Evolutionary conservation across 2,888 invertebrate genomes (phyloP).

Genomic region (Polyploca ridens): DNA sequence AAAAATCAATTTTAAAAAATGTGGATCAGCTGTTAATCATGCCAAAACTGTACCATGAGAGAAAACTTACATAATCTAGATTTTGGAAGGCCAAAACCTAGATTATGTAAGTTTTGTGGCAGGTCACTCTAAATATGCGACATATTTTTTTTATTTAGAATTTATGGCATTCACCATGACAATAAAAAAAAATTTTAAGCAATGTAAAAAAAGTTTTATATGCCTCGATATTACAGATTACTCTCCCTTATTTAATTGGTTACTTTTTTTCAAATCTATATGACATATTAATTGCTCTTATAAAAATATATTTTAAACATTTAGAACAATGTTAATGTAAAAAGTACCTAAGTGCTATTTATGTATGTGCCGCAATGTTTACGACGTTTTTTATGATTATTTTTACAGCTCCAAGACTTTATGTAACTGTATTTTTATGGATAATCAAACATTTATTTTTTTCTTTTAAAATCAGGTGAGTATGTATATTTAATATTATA

Average conservation of each 20-base stretch:
- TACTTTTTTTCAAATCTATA: not conserved
- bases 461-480: not conserved
- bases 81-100: too few relatives aligned
- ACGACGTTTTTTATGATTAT: conserved; percentile 1
- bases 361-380: conserved; percentile 4
- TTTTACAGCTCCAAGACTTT: not conserved
- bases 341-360: conserved; percentile 5
- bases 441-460: conserved; percentile 3
- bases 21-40: too few relatives aligned
- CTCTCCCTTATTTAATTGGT: not conserved
- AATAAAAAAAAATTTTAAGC: too few relatives aligned
- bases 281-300: not conserved
- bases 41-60: too few relatives aligned
- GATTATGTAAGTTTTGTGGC: too few relatives aligned
- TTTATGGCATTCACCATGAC: too few relatives aligned
- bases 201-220: too few relatives aligned
- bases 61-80: too few relatives aligned
- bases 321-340: conserved; percentile 1
- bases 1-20: too few relatives aligned
- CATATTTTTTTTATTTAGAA: too few relatives aligned
- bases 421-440: conserved; percentile 9
- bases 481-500: not conserved
- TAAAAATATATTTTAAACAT: not conserved
- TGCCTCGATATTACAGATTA: not conserved
- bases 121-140: too few relatives aligned